Percentiles rank a stretch among this genome's conserved stretches.
Conservation (phyloP, 2,797 vertebrate genomes). For the Momotus momota region DNA sequence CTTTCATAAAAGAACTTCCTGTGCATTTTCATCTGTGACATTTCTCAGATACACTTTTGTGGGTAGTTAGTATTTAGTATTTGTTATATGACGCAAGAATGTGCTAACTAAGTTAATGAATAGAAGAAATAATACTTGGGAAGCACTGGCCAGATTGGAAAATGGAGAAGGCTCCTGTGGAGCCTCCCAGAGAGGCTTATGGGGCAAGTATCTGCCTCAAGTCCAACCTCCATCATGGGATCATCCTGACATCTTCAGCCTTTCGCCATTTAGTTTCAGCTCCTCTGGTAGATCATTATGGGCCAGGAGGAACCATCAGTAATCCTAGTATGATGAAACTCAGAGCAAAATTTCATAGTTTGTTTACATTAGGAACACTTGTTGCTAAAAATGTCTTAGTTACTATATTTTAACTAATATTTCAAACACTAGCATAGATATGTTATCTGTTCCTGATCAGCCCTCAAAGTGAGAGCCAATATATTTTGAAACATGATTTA, state of each 20-base stretch:
- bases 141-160: background rate
- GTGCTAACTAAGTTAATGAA: background rate
- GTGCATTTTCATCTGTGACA: background rate
- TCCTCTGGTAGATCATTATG: background rate
- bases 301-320: background rate
- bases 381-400: conserved; percentile 44
- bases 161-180: background rate
- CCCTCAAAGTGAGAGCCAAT: background rate
- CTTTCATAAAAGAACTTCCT: background rate
- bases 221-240: background rate
- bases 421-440: background rate
- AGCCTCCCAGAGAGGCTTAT: background rate
- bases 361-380: conserved; percentile 12
- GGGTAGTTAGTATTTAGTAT: background rate
- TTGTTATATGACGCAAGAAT: background rate
- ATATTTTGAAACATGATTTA: conserved; percentile 8
- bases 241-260: background rate
- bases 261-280: background rate
- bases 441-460: background rate
- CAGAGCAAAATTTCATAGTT: conserved; percentile 27
- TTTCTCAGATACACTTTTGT: background rate
- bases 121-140: background rate
- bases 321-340: conserved; percentile 42
- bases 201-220: background rate
- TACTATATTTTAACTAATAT: conserved; percentile 48